Conservation (phyloP, 64 coral and sea anemone species). For the Pachyseris speciosa region DNA sequence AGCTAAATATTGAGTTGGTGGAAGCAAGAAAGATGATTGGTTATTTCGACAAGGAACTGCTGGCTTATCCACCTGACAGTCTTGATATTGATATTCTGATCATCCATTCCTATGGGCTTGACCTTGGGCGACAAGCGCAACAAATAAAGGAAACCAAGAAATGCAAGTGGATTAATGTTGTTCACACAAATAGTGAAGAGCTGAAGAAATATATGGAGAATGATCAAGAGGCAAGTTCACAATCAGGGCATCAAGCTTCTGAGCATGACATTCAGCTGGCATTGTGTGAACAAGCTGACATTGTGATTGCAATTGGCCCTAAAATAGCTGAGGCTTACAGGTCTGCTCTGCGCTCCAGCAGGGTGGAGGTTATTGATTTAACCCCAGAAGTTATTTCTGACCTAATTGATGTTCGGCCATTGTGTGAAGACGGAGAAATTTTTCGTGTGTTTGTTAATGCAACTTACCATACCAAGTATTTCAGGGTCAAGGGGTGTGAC, state of each 20-base stretch:
- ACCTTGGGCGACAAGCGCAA: slow-evolving; percentile 1
- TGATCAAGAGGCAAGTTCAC: neutral
- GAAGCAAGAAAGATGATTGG: neutral
- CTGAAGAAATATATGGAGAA: neutral
- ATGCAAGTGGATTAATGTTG: slow-evolving; percentile 30
- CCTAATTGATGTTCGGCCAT: neutral
- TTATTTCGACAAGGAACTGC: neutral
- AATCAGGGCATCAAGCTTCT: neutral
- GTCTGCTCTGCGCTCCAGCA: neutral
- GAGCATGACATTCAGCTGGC: neutral
- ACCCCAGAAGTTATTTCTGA: neutral
- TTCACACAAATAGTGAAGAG: neutral
- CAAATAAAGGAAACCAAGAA: neutral
- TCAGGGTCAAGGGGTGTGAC: slow-evolving; percentile 16
- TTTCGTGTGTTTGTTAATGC: neutral
- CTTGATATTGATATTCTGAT: slow-evolving; percentile 7
- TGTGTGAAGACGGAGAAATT: neutral
- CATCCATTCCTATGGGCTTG: neutral
- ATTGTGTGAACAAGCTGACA: neutral
- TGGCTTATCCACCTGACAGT: neutral
- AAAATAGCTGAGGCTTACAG: slow-evolving; percentile 19
- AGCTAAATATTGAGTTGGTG: slow-evolving; percentile 21
- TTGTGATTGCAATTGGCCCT: slow-evolving; percentile 17
- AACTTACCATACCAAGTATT: neutral
- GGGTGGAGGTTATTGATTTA: neutral